Base-by-base conservation (phyloP, 2,797 vertebrate species). In the Ctenopoma kingsleyae region DNA sequence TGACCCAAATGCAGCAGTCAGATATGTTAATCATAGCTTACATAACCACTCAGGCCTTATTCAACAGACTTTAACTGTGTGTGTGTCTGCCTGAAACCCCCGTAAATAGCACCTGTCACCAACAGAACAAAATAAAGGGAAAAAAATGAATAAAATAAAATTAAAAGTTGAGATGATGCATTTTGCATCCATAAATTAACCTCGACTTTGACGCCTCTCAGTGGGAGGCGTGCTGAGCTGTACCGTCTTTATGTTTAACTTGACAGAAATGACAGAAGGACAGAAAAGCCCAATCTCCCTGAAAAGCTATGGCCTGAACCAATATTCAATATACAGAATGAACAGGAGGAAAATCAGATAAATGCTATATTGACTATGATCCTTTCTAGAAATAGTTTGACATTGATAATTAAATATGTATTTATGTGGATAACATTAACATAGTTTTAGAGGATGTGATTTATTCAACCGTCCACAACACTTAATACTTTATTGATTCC, bases 11-110 rank as follows among this genome's bases (percentile, higher is more conserved):
- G 83, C 89, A 90, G 85, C 89, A 60, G 78, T 92, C 88, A 87
- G 86, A 92, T 92, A 91, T 94, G 91, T 90, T 92, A 93, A 94
- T 91, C 87, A 89, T 71, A 62, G 78, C 86, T 94, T 93, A 93
- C 86, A 82, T 93, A 94, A 95, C 90, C 81, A 59, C 68, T 76
- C 71, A 68, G 74, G 52, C 78, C 75, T 70, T 73, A 81, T 78
- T 82, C 71, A 74, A 35, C 38, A 16, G 32, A 82, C 76, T 75
- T 81, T 17, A 76, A 85, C 76, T 74, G 67, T 76, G 51, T 76
- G 55, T 8, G 52, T 11, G 40, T 56, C 47, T 22, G 75, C 64
- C 68, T 73, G 63, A 23, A 69, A 59, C 49, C 55, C 49, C 64
- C 70, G 65, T 84, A 89, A 92, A 88, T 89, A 87, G 69, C 84